phyloP scores from a whole-genome alignment of 2,113 vertebrate genomes.

The Mola mola region DNA sequence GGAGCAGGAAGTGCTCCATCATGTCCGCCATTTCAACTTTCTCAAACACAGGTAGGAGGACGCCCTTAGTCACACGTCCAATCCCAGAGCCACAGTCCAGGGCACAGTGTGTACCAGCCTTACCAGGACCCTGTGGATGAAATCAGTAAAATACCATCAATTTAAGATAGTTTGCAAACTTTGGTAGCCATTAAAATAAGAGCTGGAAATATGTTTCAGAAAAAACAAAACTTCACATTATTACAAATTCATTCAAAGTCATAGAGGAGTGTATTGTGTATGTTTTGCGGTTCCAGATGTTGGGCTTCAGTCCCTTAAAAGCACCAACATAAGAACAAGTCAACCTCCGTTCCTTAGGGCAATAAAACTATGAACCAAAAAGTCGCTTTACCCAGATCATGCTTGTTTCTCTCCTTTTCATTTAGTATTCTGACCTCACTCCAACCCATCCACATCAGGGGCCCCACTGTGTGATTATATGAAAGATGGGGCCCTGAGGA shows the following conservation, averaged over 20 bases:
- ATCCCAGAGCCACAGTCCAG: slow-evolving; percentile 95
- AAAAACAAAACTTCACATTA: too few relatives aligned
- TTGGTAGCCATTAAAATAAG: too few relatives aligned
- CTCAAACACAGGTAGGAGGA: slow-evolving; percentile 91
- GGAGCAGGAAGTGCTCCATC: slow-evolving; percentile 92
- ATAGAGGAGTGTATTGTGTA: background rate
- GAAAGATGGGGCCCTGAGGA: slow-evolving; percentile 64
- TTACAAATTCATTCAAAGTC: too few relatives aligned
- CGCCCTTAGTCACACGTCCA: slow-evolving; percentile 91
- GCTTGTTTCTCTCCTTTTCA: slow-evolving; percentile 52
- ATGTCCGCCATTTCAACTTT: slow-evolving; percentile 93
- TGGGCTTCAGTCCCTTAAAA: slow-evolving; percentile 12
- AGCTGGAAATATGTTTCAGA: too few relatives aligned
- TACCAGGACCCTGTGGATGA: slow-evolving; percentile 85
- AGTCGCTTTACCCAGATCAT: slow-evolving; percentile 45
- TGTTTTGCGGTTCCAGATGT: slow-evolving; percentile 50
- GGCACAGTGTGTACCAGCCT: slow-evolving; percentile 86
- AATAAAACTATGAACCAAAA: slow-evolving; percentile 16
- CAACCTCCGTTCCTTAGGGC: slow-evolving; percentile 43
- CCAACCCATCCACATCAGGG: slow-evolving; percentile 46
- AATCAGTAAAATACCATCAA: too few relatives aligned
- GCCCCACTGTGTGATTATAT: slow-evolving; percentile 56
- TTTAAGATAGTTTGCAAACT: too few relatives aligned
- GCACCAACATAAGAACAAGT: too few relatives aligned
- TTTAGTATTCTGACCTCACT: slow-evolving; percentile 66